Evolutionary conservation across 2,797 vertebrate genomes (phyloP), one percentile per base, ranked within the genome.

Genomic region (Crenuchus spilurus): DNA sequence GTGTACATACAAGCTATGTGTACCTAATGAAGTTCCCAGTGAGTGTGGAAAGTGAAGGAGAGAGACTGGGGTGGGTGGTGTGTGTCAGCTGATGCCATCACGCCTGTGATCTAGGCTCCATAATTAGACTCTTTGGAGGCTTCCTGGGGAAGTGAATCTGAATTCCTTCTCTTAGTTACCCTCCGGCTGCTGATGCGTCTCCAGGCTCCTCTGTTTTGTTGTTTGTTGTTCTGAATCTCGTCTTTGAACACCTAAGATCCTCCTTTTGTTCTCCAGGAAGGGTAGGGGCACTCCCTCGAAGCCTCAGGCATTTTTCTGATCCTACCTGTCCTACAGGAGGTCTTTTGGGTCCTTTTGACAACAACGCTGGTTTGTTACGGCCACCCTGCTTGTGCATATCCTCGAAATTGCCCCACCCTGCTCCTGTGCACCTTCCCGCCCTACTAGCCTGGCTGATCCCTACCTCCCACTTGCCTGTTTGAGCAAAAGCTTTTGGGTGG

Each of bases 111-210:
- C 55, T 58, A 35, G 51, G 9, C 11, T 83, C 70, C 86, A 74
- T 92, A 91, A 92, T 90, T 90, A 89, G 72, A 75, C 84, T 85
- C 79, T 37, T 90, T 87, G 46, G 77, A 83, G 74, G 78, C 16
- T 89, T 90, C 87, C 85, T 84, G 77, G 87, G 79, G 82, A 88
- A 77, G 37, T 24, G 39, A 52, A 51, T 61, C 42, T 49, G 35
- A 63, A 61, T 52, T 75, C 24, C 8, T 65, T 52, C 49, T 55
- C 39, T 26, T 39, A 42, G 20, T 52, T 68, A 8, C 2, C 33
- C 51, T 74, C 49, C 14, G 62, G 71, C 30, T 22, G 26, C 16
- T 49, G 22, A 69, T 75, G 35, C 55, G 57, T 74, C 42, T 65
- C 26, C 28, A 57, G 41, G 51, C 60, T 58, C 14, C 33, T 62